phyloP scores from a whole-genome alignment of 2,888 invertebrate species.

The Operophtera brumata region DNA sequence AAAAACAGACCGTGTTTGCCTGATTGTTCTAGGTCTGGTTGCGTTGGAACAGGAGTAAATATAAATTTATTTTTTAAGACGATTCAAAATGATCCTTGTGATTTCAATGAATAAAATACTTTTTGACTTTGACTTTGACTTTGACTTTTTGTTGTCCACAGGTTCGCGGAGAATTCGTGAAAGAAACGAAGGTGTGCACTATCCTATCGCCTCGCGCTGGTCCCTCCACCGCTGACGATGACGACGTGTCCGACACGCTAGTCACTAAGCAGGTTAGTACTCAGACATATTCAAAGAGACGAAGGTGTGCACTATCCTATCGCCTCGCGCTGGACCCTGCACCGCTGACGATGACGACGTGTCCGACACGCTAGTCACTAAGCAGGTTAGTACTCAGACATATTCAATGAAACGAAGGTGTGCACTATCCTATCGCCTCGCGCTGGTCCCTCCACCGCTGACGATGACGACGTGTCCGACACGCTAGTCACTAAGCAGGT shows the following conservation, averaged over 20 bases:
- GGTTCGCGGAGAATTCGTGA: constrained; percentile 92
- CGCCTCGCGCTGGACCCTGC: constrained; percentile 67
- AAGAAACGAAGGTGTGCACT: constrained; percentile 84
- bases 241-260: constrained; percentile 76
- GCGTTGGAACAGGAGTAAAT: too few relatives aligned
- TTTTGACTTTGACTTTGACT: too few relatives aligned
- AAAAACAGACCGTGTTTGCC: too few relatives aligned
- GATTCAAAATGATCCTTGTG: too few relatives aligned
- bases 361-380: constrained; percentile 74
- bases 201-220: constrained; percentile 77
- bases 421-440: constrained; percentile 80
- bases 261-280: constrained; percentile 72
- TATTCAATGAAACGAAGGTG: constrained; percentile 84
- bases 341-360: constrained; percentile 75
- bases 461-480: constrained; percentile 77
- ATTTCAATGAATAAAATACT: too few relatives aligned
- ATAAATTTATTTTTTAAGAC: too few relatives aligned
- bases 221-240: constrained; percentile 66
- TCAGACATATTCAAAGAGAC: constrained; percentile 80
- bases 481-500: constrained; percentile 77
- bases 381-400: constrained; percentile 55
- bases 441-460: constrained; percentile 63
- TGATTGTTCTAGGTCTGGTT: too few relatives aligned
- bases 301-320: constrained; percentile 82
- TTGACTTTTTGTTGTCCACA: constrained; percentile 42